Evolutionary conservation across 2,888 invertebrate species (phyloP), one percentile per base, ranked within the genome.

Genomic region (Psylliodes chrysocephalus): DNA sequence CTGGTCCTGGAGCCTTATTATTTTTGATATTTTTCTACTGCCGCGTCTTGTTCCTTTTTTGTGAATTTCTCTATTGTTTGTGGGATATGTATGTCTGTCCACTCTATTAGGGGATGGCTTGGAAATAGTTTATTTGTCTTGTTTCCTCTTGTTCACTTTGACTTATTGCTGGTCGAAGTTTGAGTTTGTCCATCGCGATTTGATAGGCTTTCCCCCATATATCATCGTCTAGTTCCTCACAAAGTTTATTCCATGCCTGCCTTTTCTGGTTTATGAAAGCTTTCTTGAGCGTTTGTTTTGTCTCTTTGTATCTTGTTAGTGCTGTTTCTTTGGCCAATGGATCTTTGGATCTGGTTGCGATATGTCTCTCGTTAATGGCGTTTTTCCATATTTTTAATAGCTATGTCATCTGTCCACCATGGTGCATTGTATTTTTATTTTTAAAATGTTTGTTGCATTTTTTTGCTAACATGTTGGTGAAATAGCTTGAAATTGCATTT

Each of bases 1-100:
- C 44, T 15, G 44, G 44, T 44, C 44, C 44, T 2, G 44, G 44
- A 6, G 53, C 53, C 18, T 35, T 53, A 3, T 22, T 47, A n/a
- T n/a, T n/a, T n/a, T n/a, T 19, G 8, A 3, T 10, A 53, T 8
- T n/a, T n/a, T n/a, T n/a, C n/a, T n/a, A n/a, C n/a, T n/a, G n/a
- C n/a, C n/a, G n/a, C n/a, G n/a, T n/a, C n/a, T n/a, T n/a, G n/a
- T 12, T 53, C 53, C 35, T 35, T 35, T 18, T 17, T 7, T 1
- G 35, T 8, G 18, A 53, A 53, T 46, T 15, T 17, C 7, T 6
- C 10, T n/a, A 6, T 19, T n/a, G 35, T n/a, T 15, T 25, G 25
- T 25, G 25, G 3, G 7, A 25, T 25, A 7, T 25, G 3, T 25
- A 25, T 42, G 2, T 6, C 0, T 1, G 15, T 5, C 18, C 42